phyloP scores from a whole-genome alignment of 2,888 invertebrate genomes.

The Encarsia formosa region DNA sequence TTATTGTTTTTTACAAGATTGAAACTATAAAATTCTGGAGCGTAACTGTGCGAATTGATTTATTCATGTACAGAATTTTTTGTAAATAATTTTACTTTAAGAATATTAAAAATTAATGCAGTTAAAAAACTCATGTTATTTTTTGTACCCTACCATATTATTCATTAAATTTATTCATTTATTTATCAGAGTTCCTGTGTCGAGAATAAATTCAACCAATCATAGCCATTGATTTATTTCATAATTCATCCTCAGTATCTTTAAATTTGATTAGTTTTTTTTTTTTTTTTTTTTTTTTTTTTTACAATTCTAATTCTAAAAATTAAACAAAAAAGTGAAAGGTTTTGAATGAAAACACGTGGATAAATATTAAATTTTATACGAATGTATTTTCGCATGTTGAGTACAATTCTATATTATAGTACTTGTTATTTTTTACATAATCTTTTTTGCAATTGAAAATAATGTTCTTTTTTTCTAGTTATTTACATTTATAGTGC shows the following conservation, averaged over 20 bases:
- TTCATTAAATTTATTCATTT: too few species aligned
- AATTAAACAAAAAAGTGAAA: neutral
- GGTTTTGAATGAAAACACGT: neutral
- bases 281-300: neutral
- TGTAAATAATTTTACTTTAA: slow-evolving; percentile 22
- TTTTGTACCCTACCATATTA: too few species aligned
- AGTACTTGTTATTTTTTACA: slow-evolving; percentile 48
- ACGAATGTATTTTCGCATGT: slow-evolving; percentile 48
- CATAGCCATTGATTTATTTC: too few species aligned
- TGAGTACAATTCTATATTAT: slow-evolving; percentile 50
- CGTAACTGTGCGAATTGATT: slow-evolving; percentile 17
- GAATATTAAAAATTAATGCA: slow-evolving; percentile 16
- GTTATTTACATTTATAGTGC: slow-evolving; percentile 50
- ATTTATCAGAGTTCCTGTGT: too few species aligned
- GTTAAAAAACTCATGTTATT: slow-evolving; percentile 6
- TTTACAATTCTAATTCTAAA: neutral
- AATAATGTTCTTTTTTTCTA: slow-evolving; percentile 50
- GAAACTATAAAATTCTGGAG: neutral
- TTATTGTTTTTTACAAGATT: slow-evolving; percentile 10
- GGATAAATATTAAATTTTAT: slow-evolving; percentile 31
- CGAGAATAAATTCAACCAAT: too few species aligned
- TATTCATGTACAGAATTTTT: slow-evolving; percentile 19
- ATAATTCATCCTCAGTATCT: neutral
- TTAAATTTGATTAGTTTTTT: neutral
- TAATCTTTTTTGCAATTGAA: slow-evolving; percentile 47